phyloP scores from a whole-genome alignment of 2,888 invertebrate species.

The Cyaniris semiargus region DNA sequence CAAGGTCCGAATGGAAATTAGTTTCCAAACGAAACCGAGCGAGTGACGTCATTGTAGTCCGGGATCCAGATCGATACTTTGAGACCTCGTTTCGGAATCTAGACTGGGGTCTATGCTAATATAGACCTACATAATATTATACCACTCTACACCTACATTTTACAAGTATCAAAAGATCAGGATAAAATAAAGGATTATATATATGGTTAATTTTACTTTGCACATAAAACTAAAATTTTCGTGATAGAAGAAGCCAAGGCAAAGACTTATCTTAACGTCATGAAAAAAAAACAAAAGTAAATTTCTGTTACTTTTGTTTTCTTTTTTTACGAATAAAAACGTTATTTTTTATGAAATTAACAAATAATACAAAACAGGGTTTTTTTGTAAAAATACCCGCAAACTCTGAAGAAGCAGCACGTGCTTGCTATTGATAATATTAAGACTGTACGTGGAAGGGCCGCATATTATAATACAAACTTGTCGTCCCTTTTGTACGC shows the following conservation, averaged over 20 bases:
- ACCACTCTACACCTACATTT: not conserved
- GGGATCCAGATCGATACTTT: conserved; percentile 19
- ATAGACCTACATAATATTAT: not conserved
- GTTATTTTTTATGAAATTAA: too few species aligned
- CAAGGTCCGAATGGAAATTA: conserved; percentile 17
- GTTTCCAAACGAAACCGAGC: conserved; percentile 1
- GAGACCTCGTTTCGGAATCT: conserved; percentile 5
- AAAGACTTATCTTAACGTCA: too few species aligned
- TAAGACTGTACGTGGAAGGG: not conserved
- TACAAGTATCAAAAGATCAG: not conserved
- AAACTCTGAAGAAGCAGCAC: not conserved
- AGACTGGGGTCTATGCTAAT: conserved; percentile 4
- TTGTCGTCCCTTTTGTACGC: not conserved
- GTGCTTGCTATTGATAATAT: conserved; percentile 10
- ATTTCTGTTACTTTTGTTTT: too few species aligned
- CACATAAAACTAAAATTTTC: too few species aligned
- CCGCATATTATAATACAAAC: not conserved
- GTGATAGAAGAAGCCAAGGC: too few species aligned
- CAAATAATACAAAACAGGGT: not conserved
- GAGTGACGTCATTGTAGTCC: conserved; percentile 9
- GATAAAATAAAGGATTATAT: too few species aligned
- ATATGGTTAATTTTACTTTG: too few species aligned
- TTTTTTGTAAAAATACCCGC: not conserved
- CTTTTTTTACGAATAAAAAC: too few species aligned
- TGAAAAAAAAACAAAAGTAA: too few species aligned